These are phyloP conservation scores for Brachyalestes nurse DNA, from an alignment of 2,797 vertebrate genomes.

Conservation along the genomic window DNA sequence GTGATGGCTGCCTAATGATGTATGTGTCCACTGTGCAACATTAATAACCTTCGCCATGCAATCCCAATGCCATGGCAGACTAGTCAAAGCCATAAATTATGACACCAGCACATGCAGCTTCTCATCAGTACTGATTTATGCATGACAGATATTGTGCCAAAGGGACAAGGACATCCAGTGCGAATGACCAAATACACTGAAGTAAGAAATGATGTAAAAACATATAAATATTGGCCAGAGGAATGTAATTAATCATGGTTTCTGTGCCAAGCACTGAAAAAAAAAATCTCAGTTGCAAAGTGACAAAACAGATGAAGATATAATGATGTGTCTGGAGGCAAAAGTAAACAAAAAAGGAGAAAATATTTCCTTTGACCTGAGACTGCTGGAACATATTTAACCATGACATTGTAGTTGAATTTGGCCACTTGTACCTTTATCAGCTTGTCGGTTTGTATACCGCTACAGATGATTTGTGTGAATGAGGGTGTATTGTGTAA, in stretches of 20 bases:
- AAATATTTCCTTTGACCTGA: background rate
- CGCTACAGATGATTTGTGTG: constrained; percentile 23
- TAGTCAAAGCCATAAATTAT: constrained; percentile 40
- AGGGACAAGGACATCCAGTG: constrained; percentile 41
- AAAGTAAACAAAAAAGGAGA: background rate
- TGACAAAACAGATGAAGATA: background rate
- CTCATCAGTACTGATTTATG: constrained; percentile 42
- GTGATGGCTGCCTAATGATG: constrained; percentile 65
- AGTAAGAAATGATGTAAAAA: constrained; percentile 39
- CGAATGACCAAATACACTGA: constrained; percentile 33
- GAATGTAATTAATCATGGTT: constrained; percentile 15
- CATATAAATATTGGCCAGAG: constrained; percentile 26
- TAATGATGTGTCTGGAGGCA: constrained; percentile 5
- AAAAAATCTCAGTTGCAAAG: background rate
- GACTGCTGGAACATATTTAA: constrained; percentile 18
- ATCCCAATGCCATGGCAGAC: constrained; percentile 34
- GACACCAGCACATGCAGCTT: constrained; percentile 31
- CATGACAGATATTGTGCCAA: constrained; percentile 43
- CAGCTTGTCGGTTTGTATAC: constrained; percentile 5
- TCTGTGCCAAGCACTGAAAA: constrained; percentile 11
- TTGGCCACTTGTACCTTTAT: background rate
- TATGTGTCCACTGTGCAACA: constrained; percentile 63
- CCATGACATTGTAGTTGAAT: constrained; percentile 3
- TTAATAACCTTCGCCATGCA: constrained; percentile 65
- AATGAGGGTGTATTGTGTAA: constrained; percentile 20